Percentiles rank a stretch among this genome's conserved stretches.
These are phyloP conservation scores for Oreortyx pictus DNA, from an alignment of 2,797 vertebrate genomes.

Conservation along the genomic window DNA sequence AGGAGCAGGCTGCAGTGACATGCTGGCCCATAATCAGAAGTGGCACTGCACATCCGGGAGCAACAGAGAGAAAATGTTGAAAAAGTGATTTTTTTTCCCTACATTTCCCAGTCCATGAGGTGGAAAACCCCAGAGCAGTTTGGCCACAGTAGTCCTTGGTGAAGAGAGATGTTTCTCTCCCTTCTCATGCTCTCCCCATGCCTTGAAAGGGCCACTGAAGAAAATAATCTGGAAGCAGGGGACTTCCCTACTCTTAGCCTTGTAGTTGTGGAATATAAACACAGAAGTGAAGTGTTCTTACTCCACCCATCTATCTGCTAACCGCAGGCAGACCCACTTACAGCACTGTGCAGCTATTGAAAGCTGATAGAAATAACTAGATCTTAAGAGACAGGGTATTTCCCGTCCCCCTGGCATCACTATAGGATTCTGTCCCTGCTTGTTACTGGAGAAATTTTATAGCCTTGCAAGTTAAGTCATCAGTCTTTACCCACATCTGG, in stretches of 20 bases:
- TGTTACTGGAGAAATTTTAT: constrained; percentile 57
- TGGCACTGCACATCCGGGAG: background rate
- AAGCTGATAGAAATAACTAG: constrained; percentile 44
- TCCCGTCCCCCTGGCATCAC: constrained; percentile 49
- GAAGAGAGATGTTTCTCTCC: background rate
- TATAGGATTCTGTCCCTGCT: constrained; percentile 52
- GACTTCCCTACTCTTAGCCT: background rate
- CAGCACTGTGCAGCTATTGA: constrained; percentile 2
- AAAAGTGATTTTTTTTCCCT: background rate
- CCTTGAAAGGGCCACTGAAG: background rate
- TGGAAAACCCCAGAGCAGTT: background rate
- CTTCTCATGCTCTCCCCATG: background rate
- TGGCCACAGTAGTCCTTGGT: background rate
- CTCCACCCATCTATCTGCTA: background rate
- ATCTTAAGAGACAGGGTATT: constrained; percentile 62
- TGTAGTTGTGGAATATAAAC: background rate
- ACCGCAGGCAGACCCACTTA: background rate
- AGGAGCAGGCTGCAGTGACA: background rate
- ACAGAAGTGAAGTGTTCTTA: background rate
- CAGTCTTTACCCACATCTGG: background rate
- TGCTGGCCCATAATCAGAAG: background rate
- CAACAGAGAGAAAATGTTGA: constrained; percentile 8
- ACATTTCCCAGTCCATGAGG: background rate
- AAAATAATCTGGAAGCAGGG: background rate
- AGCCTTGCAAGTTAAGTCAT: constrained; percentile 43